Percentiles rank a stretch among this genome's conserved stretches.
phyloP scores from a whole-genome alignment of 2,888 invertebrate genomes.

The Drosophila maculinotata region DNA sequence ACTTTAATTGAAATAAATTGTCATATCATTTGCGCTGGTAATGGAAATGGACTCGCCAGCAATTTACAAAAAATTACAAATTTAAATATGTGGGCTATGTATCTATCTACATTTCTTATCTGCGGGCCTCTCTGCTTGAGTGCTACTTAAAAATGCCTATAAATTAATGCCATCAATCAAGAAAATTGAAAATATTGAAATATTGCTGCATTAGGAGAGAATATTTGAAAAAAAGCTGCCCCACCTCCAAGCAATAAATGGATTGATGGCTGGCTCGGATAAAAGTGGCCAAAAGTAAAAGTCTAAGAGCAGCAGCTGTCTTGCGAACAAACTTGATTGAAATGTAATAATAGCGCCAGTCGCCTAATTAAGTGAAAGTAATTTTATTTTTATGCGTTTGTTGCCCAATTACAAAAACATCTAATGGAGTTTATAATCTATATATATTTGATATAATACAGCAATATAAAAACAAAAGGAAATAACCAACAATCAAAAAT shows the following conservation, averaged over 20 bases:
- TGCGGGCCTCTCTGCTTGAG: constrained; percentile 34
- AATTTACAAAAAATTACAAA: constrained; percentile 34
- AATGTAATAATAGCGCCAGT: constrained; percentile 13
- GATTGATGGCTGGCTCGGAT: constrained; percentile 40
- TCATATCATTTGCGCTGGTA: constrained; percentile 72
- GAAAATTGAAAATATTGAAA: constrained; percentile 58
- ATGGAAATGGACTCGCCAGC: constrained; percentile 54
- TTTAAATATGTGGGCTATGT: constrained; percentile 32
- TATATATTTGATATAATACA: constrained; percentile 18
- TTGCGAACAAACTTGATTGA: constrained; percentile 21
- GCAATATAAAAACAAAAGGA: not conserved
- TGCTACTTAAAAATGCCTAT: constrained; percentile 52
- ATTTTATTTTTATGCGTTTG: constrained; percentile 2
- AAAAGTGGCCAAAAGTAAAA: constrained; percentile 44
- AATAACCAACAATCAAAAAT: constrained; percentile 17
- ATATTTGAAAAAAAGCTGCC: constrained; percentile 11
- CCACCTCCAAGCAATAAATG: constrained; percentile 7
- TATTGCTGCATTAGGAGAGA: constrained; percentile 40
- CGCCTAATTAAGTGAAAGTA: constrained; percentile 66
- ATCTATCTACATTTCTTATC: constrained; percentile 28
- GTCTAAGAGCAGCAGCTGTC: constrained; percentile 31
- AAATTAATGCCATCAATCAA: constrained; percentile 59
- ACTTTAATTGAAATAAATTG: constrained; percentile 83
- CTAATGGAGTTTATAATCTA: constrained; percentile 4
- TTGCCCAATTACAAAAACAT: constrained; percentile 6